A percentile compares a stretch with the other conserved stretches of the same genome.
Evolutionary conservation across 2,113 vertebrate genomes (phyloP).

Genomic region (Otus sunia): DNA sequence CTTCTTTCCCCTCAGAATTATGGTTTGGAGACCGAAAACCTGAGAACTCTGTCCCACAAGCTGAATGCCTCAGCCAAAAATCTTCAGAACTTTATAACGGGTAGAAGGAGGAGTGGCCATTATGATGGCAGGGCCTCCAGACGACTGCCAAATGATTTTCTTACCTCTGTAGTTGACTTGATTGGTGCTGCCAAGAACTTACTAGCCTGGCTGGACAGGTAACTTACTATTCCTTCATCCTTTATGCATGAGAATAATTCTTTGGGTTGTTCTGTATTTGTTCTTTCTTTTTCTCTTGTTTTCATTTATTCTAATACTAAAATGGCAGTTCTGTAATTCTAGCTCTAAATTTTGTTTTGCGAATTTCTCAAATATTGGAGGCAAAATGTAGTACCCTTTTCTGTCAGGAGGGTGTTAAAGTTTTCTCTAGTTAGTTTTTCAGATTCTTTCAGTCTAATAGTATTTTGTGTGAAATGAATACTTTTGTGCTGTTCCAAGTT

Average conservation of each 20-base stretch:
- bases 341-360: not conserved
- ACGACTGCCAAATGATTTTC: conserved; percentile 86
- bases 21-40: conserved; percentile 89
- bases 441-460: not conserved
- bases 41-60: conserved; percentile 89
- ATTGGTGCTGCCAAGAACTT: conserved; percentile 91
- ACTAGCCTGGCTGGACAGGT: conserved; percentile 93
- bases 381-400: not conserved
- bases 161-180: conserved; percentile 89
- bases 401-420: not conserved
- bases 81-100: conserved; percentile 90
- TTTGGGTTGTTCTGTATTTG: not conserved
- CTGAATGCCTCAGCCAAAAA: conserved; percentile 91
- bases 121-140: conserved; percentile 86
- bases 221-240: not conserved
- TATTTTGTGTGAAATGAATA: not conserved
- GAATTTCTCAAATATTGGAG: not conserved
- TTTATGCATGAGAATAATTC: not conserved
- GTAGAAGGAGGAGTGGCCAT: conserved; percentile 86
- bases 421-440: not conserved
- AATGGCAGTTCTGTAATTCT: not conserved
- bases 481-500: not conserved
- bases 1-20: conserved; percentile 80
- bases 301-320: not conserved
- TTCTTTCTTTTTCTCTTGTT: not conserved